Percentiles rank a stretch among this genome's conserved stretches.
Evolutionary conservation across 2,888 invertebrate genomes (phyloP).

Genomic region (Nephrotoma flavescens): DNA sequence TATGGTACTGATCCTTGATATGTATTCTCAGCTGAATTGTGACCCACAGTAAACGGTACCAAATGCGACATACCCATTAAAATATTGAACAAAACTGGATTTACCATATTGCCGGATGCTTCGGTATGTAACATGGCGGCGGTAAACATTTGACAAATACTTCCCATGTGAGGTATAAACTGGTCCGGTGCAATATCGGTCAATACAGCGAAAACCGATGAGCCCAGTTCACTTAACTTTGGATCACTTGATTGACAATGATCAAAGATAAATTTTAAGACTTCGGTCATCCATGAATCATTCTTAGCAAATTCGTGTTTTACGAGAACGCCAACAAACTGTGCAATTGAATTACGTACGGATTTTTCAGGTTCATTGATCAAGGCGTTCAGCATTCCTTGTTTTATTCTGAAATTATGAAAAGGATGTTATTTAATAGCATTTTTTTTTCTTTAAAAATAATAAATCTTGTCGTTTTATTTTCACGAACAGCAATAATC

Average conservation of each 20-base stretch:
- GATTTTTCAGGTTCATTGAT: constrained; percentile 45
- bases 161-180: constrained; percentile 47
- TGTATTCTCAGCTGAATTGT: constrained; percentile 35
- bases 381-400: constrained; percentile 43
- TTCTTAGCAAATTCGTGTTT: constrained; percentile 51
- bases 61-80: constrained; percentile 47
- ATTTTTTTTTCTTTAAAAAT: not conserved
- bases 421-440: not conserved
- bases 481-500: not conserved
- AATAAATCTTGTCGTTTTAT: not conserved
- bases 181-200: constrained; percentile 54
- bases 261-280: constrained; percentile 27
- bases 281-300: constrained; percentile 25
- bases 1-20: constrained; percentile 47
- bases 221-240: constrained; percentile 27
- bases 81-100: constrained; percentile 28
- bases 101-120: constrained; percentile 24
- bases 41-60: constrained; percentile 45
- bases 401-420: constrained; percentile 36
- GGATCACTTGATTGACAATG: constrained; percentile 24
- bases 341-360: constrained; percentile 54
- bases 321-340: constrained; percentile 54
- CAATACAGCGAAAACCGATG: constrained; percentile 46
- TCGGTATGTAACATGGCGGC: constrained; percentile 24
- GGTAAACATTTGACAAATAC: constrained; percentile 37